A percentile compares a stretch with the other conserved stretches of the same genome.
These are phyloP conservation scores for Synodontis membranacea DNA, from an alignment of 2,113 vertebrate genomes.

Conservation along the genomic window DNA sequence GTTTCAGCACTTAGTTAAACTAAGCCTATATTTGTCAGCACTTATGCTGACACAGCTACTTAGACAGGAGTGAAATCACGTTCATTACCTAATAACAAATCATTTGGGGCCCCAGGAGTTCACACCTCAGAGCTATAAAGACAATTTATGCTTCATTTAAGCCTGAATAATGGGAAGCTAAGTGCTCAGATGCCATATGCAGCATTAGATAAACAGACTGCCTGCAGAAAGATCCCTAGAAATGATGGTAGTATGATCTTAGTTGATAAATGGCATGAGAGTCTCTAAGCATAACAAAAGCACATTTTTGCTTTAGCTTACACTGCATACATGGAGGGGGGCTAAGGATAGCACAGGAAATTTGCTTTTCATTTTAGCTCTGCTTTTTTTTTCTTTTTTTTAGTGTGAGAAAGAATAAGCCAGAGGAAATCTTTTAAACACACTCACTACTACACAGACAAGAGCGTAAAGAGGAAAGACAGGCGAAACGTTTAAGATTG, in stretches of 20 bases:
- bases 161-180: constrained; percentile 47
- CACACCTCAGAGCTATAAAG: constrained; percentile 43
- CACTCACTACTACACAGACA: constrained; percentile 50
- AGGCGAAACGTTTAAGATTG: constrained; percentile 28
- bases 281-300: constrained; percentile 53
- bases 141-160: constrained; percentile 48
- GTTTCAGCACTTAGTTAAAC: constrained; percentile 18
- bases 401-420: neutral
- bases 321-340: constrained; percentile 61
- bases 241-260: constrained; percentile 44
- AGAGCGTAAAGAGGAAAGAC: constrained; percentile 52
- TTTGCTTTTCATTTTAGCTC: constrained; percentile 60
- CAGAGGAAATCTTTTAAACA: constrained; percentile 16
- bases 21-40: constrained; percentile 33
- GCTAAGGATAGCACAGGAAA: constrained; percentile 62
- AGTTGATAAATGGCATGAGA: constrained; percentile 65
- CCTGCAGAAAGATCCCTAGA: constrained; percentile 18
- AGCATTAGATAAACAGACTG: constrained; percentile 33
- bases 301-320: constrained; percentile 58
- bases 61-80: constrained; percentile 33
- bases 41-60: constrained; percentile 22
- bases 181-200: constrained; percentile 34
- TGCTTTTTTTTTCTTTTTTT: constrained; percentile 36
- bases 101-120: constrained; percentile 28
- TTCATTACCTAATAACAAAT: constrained; percentile 47